Conservation (phyloP, 2,113 vertebrate species). For the Xiphophorus hellerii region DNA sequence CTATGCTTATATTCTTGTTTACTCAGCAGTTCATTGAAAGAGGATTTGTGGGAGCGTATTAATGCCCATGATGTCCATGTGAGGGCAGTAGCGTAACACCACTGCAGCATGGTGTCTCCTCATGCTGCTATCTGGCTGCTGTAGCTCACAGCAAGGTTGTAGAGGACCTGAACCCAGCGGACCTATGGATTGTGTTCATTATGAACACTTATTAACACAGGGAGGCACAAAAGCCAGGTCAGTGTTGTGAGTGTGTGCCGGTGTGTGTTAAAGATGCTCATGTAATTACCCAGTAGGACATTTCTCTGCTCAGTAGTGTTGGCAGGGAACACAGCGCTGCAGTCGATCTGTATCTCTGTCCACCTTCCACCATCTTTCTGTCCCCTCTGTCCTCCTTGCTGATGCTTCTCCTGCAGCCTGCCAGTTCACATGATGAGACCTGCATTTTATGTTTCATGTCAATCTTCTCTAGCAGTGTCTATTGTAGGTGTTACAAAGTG, state of each 20-base stretch:
- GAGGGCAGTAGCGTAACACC: too few relatives aligned
- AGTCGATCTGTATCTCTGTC: conserved; percentile 63
- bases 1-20: too few relatives aligned
- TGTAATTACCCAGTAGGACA: conserved; percentile 72
- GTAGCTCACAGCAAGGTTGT: conserved; percentile 68
- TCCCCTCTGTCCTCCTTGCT: conserved; percentile 4
- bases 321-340: conserved; percentile 39
- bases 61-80: too few relatives aligned
- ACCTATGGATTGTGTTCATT: conserved; percentile 77
- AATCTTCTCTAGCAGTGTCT: not conserved
- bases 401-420: conserved; percentile 16
- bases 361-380: conserved; percentile 33
- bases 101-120: too few relatives aligned
- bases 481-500: too few relatives aligned
- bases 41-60: too few relatives aligned
- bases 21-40: too few relatives aligned
- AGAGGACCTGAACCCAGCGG: conserved; percentile 74
- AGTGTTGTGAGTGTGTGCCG: conserved; percentile 12
- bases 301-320: conserved; percentile 52
- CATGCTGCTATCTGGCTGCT: too few relatives aligned
- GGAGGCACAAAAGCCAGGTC: conserved; percentile 59
- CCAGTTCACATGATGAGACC: conserved; percentile 27
- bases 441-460: conserved; percentile 30
- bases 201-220: conserved; percentile 69
- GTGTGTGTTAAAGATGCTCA: conserved; percentile 57